These are phyloP conservation scores for Drosophila paulistorum DNA, from an alignment of 1,140 invertebrate species.

Conservation along the genomic window DNA sequence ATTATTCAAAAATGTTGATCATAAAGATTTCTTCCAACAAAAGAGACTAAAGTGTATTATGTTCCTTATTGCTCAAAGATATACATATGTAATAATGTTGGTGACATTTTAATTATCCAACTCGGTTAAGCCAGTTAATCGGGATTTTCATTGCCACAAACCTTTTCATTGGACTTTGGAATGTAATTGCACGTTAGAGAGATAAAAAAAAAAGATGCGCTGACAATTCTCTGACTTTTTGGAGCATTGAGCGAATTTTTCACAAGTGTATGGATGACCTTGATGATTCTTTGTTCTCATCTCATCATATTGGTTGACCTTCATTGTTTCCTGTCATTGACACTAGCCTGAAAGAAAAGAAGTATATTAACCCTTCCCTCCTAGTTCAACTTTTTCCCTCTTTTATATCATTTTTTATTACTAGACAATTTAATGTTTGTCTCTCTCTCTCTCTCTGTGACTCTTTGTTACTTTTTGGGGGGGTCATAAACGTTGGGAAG, in stretches of 20 bases:
- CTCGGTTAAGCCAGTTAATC: too few species aligned
- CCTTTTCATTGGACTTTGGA: too few species aligned
- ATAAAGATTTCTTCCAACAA: too few species aligned
- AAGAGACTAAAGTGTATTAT: too few species aligned
- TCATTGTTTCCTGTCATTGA: constrained; percentile 19
- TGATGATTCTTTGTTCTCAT: constrained; percentile 1
- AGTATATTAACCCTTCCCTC: constrained; percentile 28
- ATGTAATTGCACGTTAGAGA: too few species aligned
- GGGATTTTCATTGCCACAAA: too few species aligned
- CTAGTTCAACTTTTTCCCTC: constrained; percentile 25
- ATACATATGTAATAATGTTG: too few species aligned
- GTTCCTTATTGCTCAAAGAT: too few species aligned
- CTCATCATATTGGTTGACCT: background rate
- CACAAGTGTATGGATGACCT: background rate
- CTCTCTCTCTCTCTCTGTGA: constrained; percentile 4
- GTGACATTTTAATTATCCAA: too few species aligned
- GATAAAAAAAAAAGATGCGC: background rate
- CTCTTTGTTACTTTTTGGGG: background rate
- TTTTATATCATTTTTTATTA: constrained; percentile 16
- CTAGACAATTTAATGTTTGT: constrained; percentile 6
- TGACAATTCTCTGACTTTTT: background rate
- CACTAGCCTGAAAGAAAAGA: background rate
- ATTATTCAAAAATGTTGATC: too few species aligned
- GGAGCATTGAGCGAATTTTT: background rate
- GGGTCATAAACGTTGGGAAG: constrained; percentile 23